Evolutionary conservation across 1,140 invertebrate species (phyloP).

Genomic region (Drosophila nannoptera): DNA sequence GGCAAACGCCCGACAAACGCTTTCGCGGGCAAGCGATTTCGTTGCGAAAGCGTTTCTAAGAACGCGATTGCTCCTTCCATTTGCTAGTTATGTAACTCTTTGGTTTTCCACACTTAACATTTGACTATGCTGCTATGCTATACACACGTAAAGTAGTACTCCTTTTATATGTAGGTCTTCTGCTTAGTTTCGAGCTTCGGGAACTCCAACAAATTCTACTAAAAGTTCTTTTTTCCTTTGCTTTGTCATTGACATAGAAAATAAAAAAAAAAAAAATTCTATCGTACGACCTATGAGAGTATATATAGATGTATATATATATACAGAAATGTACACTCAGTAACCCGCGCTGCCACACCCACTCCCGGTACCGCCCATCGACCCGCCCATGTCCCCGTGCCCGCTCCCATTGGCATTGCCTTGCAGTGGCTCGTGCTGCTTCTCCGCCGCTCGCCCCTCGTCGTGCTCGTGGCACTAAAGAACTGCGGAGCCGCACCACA

Average conservation of each 20-base stretch:
- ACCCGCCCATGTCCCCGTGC: constrained; percentile 10
- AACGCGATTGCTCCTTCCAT: constrained; percentile 6
- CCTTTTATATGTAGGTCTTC: background rate
- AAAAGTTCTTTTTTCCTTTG: constrained; percentile 18
- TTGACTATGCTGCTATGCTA: constrained; percentile 30
- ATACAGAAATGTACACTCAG: constrained; percentile 53
- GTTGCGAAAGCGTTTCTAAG: background rate
- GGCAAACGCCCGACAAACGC: constrained; percentile 1
- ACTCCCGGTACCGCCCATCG: background rate
- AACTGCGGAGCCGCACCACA: constrained; percentile 78
- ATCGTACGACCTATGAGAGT: constrained; percentile 16
- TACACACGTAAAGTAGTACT: constrained; percentile 45
- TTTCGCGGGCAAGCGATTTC: background rate
- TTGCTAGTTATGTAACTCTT: constrained; percentile 29
- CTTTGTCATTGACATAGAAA: constrained; percentile 3
- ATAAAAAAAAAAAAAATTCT: constrained; percentile 31
- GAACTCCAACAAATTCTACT: constrained; percentile 69
- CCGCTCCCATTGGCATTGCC: constrained; percentile 14
- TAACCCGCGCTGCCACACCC: constrained; percentile 20
- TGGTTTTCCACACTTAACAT: constrained; percentile 26
- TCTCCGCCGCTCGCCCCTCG: constrained; percentile 55
- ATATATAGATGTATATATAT: constrained; percentile 5
- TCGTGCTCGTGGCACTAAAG: constrained; percentile 74
- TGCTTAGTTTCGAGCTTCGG: constrained; percentile 24
- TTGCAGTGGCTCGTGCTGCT: constrained; percentile 56